Evolutionary conservation across 2,888 invertebrate genomes (phyloP).

Genomic region (Heliconius aoede): DNA sequence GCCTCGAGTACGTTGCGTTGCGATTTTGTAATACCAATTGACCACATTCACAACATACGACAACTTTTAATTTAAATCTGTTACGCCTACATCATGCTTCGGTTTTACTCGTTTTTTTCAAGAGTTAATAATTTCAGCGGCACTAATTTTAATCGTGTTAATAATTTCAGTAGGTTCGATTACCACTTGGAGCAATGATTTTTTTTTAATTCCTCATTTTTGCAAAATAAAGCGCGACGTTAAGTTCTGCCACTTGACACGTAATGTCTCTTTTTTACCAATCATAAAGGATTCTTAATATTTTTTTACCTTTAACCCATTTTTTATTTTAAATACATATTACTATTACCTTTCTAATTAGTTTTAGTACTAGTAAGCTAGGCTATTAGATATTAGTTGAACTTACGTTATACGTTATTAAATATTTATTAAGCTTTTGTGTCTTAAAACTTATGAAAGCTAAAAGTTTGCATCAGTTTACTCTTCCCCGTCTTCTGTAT

Average conservation of each 20-base stretch:
- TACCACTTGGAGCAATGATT: not conserved
- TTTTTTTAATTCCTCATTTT: not conserved
- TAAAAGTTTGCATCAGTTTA: too few relatives aligned
- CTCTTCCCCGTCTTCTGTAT: too few relatives aligned
- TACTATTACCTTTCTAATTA: not conserved
- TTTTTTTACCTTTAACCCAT: too few relatives aligned
- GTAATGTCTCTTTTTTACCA: not conserved
- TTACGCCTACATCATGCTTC: not conserved
- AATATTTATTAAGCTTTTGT: not conserved
- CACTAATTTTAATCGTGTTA: too few relatives aligned
- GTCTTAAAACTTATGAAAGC: too few relatives aligned
- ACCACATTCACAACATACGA: constrained; percentile 17
- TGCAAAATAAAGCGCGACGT: not conserved
- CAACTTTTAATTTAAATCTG: constrained; percentile 1
- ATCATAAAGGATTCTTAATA: too few relatives aligned
- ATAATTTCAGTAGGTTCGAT: too few relatives aligned
- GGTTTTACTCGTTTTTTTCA: not conserved
- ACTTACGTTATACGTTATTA: not conserved
- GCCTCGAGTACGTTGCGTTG: constrained; percentile 10
- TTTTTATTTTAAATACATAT: not conserved
- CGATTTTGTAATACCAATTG: constrained; percentile 8
- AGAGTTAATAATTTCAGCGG: not conserved
- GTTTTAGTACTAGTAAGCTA: not conserved
- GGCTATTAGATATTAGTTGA: not conserved
- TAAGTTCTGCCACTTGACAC: too few relatives aligned